Percentiles rank a stretch among this genome's conserved stretches.
Conservation (phyloP, 2,113 vertebrate genomes). For the Taxidea taxus region DNA sequence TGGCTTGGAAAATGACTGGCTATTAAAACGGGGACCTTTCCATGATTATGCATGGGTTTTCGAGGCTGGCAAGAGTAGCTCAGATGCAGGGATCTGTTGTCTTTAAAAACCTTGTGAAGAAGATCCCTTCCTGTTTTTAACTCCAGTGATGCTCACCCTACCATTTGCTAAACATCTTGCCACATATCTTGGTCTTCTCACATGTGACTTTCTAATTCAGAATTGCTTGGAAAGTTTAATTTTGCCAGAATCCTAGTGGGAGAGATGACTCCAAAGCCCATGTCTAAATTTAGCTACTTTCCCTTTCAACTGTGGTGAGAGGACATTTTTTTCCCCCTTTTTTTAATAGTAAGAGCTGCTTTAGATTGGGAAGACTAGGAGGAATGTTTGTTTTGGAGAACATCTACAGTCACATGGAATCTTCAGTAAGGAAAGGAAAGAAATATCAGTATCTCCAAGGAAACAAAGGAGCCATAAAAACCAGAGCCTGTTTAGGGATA, state of each 20-base stretch:
- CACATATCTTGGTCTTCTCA: background rate
- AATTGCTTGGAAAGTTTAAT: constrained; percentile 65
- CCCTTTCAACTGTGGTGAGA: background rate
- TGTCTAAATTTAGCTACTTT: constrained; percentile 63
- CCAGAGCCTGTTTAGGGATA: background rate
- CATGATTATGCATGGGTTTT: background rate
- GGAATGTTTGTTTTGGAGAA: constrained; percentile 56
- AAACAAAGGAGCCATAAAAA: constrained; percentile 46
- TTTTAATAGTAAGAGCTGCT: constrained; percentile 22
- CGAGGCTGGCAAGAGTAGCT: background rate
- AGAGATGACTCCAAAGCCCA: constrained; percentile 12
- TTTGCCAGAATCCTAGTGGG: background rate
- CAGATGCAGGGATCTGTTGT: background rate
- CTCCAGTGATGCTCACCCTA: background rate
- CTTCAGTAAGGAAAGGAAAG: background rate
- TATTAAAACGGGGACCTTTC: constrained; percentile 38
- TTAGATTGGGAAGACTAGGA: background rate
- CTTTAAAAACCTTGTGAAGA: constrained; percentile 1
- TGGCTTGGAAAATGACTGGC: background rate
- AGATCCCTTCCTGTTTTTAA: background rate
- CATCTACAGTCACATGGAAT: background rate
- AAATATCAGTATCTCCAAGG: constrained; percentile 4
- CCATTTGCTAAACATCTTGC: background rate
- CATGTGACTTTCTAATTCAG: constrained; percentile 17
- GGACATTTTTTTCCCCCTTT: background rate